Evolutionary conservation across 2,797 vertebrate species (phyloP), one percentile per base, ranked within the genome.

Genomic region (Phataginus tetradactyla): DNA sequence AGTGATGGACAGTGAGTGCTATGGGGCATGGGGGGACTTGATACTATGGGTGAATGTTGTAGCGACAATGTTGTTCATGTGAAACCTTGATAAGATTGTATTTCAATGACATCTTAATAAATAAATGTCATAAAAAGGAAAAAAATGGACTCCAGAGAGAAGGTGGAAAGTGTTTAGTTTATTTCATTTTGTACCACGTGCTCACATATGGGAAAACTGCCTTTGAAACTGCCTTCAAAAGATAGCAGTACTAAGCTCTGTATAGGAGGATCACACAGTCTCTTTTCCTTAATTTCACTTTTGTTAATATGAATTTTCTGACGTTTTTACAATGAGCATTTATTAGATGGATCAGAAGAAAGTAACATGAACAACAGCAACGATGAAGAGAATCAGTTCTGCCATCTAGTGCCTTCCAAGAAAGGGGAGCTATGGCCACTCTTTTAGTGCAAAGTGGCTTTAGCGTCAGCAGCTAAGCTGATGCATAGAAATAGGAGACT

Each of bases 281-380:
- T 77, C 83, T 86, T 81, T 61, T 21, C 34, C 2, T 84, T 57
- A 39, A n/a, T 53, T 93, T 88, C 25, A 34, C 5, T 84, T 79
- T 84, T 75, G 57, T 49, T 91, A 34, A 18, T 51, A 83, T 25
- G 12, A 3, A 51, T 84, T 63, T 29, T 72, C 21, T 75, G 51
- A 34, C n/a, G 15, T 23, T 86, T 86, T 79, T 23, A 51, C n/a
- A 69, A 23, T 23, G 4, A 57, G 9, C 3, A 13, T 21, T 42
- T 32, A 29, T 59, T 59, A 87, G 6, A 18, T 4, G 74, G 25
- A 18, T 45, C 7, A 68, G 80, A 71, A 63, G 64, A 79, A 78
- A 90, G 59, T n/a, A 45, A 29, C 20, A n/a, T 7, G 68, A 68
- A 39, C 20, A 91, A 51, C 29, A 32, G 39, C 0, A 9, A 21